Evolutionary conservation across 2,888 invertebrate genomes (phyloP), one percentile per base, ranked within the genome.

Genomic region (Byasa hedistus): DNA sequence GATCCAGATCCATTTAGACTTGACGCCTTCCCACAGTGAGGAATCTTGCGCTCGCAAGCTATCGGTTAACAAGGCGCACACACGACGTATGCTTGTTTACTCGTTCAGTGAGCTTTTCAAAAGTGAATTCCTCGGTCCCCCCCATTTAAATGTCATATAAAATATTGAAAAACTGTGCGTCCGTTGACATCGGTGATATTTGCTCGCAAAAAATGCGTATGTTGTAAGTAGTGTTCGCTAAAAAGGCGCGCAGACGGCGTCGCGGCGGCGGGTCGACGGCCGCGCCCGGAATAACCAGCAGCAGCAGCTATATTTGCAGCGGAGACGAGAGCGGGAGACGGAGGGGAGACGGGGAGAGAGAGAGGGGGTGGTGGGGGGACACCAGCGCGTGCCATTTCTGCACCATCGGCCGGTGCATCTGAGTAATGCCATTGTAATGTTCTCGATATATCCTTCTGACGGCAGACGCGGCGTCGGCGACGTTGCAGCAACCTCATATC

Each of bases 341-440:
- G 75, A 82, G 84, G 79, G 76, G 81, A 84, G 82, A 2, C 12
- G n/a, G 22, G 44, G 12, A 85, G 84, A 75, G 12, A 85, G 84
- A 75, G 69, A 75, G 77, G 68, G 70, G 68, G 3, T 27, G 55
- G 17, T 52, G 60, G 64, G 60, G 63, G 23, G 61, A 69, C 66
- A 79, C 75, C 83, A 79, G 80, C 85, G 89, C 91, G 90, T 89
- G 91, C 90, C 91, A 90, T 90, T 90, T 91, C 87, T 90, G 90
- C 91, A 89, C 81, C 88, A 87, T 78, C 84, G 89, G 86, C 88
- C 90, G 85, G 89, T 90, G 91, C 91, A 91, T 90, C 89, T 91
- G 91, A 91, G 87, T 91, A 91, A 91, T 91, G 87, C 81, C 89
- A 89, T 89, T 90, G 89, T 89, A 91, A 91, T 90, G 89, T 84